Evolutionary conservation across 2,888 invertebrate species (phyloP).

Genomic region (Aspidiotus rigidus): DNA sequence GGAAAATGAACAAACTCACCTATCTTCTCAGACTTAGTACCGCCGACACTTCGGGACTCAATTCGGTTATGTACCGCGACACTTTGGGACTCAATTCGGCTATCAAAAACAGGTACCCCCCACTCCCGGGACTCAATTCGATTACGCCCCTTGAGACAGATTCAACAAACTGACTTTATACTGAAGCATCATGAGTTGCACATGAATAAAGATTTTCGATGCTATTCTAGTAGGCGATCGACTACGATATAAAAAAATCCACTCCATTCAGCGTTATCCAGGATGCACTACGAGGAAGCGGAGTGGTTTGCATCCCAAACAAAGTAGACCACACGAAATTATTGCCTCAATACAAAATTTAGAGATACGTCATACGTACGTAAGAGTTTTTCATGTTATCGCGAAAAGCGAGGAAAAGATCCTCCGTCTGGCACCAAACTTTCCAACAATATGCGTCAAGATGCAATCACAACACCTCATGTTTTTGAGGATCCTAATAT

Average conservation of each 20-base stretch:
- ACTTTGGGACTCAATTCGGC: too few species aligned
- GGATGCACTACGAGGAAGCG: background rate
- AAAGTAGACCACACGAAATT: background rate
- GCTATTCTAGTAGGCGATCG: background rate
- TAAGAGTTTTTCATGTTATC: background rate
- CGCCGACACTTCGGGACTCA: too few species aligned
- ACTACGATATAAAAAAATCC: background rate
- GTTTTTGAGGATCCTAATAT: background rate
- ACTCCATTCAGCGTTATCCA: background rate
- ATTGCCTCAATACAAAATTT: background rate
- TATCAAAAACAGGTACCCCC: too few species aligned
- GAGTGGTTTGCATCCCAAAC: background rate
- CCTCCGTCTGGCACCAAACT: background rate
- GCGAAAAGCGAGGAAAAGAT: background rate
- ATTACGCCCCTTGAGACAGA: too few species aligned
- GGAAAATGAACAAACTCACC: too few species aligned
- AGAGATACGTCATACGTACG: background rate
- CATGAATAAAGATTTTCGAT: too few species aligned
- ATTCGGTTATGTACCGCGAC: too few species aligned
- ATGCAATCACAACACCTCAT: background rate
- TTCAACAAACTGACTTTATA: too few species aligned
- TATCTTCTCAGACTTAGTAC: too few species aligned
- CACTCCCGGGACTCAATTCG: too few species aligned
- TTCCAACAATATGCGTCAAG: background rate
- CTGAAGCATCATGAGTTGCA: too few species aligned